phyloP scores from a whole-genome alignment of 2,113 vertebrate genomes.

The Prochilodus magdalenae region DNA sequence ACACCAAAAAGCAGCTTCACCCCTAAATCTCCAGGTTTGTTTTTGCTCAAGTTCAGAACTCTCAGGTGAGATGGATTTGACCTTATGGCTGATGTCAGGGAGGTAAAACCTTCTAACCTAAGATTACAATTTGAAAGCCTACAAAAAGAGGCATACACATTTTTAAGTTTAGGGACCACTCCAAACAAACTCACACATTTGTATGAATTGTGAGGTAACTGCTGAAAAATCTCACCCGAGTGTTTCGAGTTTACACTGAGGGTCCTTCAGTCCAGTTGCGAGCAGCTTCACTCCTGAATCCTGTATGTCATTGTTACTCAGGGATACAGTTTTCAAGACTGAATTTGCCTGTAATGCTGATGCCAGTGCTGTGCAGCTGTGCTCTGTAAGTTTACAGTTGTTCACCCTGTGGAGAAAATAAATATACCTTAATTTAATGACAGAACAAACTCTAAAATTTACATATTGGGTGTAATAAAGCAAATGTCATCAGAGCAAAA shows the following conservation, averaged over 20 bases:
- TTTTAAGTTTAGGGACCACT: not conserved
- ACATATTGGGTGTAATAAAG: not conserved
- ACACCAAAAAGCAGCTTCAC: not conserved
- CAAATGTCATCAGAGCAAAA: too few species aligned
- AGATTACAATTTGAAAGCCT: slow-evolving; percentile 26
- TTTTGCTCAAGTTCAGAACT: not conserved
- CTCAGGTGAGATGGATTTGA: slow-evolving; percentile 17
- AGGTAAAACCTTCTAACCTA: not conserved
- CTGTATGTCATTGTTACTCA: slow-evolving; percentile 23
- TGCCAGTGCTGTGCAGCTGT: not conserved
- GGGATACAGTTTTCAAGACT: slow-evolving; percentile 3
- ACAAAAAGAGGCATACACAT: not conserved
- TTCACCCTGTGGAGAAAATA: not conserved
- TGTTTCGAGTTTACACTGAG: slow-evolving; percentile 22
- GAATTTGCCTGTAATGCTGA: slow-evolving; percentile 18
- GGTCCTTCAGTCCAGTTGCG: not conserved
- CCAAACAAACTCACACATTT: not conserved
- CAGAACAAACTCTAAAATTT: too few species aligned
- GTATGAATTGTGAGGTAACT: not conserved
- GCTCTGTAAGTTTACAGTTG: slow-evolving; percentile 23
- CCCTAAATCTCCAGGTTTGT: slow-evolving; percentile 10
- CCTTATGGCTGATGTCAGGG: slow-evolving; percentile 4
- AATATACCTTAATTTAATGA: too few species aligned
- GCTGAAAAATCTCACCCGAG: not conserved
- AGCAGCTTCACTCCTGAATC: slow-evolving; percentile 14